Evolutionary conservation across 2,797 vertebrate species (phyloP).

Genomic region (Myotis myotis): DNA sequence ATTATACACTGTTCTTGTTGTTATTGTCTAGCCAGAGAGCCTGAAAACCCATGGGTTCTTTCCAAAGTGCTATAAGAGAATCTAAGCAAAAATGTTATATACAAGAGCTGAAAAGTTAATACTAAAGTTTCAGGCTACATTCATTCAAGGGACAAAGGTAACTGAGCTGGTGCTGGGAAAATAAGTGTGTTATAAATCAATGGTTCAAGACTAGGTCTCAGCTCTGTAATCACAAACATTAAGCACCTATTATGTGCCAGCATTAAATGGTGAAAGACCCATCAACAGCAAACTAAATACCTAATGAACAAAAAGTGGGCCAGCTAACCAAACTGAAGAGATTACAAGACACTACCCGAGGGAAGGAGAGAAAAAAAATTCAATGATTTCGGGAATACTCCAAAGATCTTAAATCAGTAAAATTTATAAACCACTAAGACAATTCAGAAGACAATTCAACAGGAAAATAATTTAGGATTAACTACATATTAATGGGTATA

Average conservation of each 20-base stretch:
- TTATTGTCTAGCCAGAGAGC: background rate
- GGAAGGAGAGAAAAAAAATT: background rate
- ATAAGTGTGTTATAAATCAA: background rate
- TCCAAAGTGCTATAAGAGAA: slow-evolving; percentile 3
- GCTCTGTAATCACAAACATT: slow-evolving; percentile 6
- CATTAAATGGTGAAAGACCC: background rate
- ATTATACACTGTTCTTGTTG: background rate
- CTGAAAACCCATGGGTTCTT: slow-evolving; percentile 12
- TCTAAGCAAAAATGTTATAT: background rate
- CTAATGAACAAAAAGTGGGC: slow-evolving; percentile 9
- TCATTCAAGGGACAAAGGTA: background rate
- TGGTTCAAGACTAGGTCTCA: background rate
- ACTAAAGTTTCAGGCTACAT: background rate
- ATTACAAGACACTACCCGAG: background rate
- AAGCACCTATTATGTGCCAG: slow-evolving; percentile 10
- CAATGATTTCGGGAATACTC: slow-evolving; percentile 1
- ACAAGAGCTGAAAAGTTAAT: slow-evolving; percentile 28
- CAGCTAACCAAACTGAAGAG: background rate
- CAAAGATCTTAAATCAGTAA: background rate
- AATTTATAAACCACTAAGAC: background rate
- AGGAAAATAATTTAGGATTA: slow-evolving; percentile 22
- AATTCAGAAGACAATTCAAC: background rate
- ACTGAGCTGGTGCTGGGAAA: background rate
- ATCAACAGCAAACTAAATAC: slow-evolving; percentile 25
- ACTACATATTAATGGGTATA: background rate